phyloP scores from a whole-genome alignment of 2,797 vertebrate genomes.

The Pempheris klunzingeri region DNA sequence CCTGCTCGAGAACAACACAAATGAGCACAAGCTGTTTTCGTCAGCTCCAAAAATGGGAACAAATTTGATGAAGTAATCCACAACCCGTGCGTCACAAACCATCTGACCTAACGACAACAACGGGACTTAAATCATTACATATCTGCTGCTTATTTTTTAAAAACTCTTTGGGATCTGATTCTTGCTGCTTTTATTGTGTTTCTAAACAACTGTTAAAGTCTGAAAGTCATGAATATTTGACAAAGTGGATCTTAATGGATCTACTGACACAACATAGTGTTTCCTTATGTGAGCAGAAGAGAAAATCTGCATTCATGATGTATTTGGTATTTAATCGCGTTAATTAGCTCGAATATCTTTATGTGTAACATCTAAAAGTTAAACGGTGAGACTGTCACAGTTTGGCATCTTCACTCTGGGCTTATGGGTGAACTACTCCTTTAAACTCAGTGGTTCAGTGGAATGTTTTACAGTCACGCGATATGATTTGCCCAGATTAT shows the following conservation, averaged over 20 bases:
- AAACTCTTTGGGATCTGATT: too few species aligned
- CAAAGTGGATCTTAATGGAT: background rate
- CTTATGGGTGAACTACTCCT: conserved; percentile 4
- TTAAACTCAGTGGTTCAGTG: background rate
- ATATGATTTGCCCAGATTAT: conserved; percentile 5
- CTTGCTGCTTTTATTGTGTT: background rate
- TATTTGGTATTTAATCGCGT: background rate
- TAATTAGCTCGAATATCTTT: background rate
- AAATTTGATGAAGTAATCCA: background rate
- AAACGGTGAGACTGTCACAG: background rate
- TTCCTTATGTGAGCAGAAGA: background rate
- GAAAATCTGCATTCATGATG: background rate
- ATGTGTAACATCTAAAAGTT: background rate
- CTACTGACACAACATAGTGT: background rate
- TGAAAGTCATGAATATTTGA: background rate
- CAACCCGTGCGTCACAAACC: background rate
- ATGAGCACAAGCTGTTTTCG: background rate
- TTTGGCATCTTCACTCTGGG: background rate
- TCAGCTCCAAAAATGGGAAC: background rate
- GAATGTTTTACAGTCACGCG: background rate
- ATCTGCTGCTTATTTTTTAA: too few species aligned
- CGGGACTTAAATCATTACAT: too few species aligned
- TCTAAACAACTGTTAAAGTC: background rate
- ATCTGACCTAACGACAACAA: background rate
- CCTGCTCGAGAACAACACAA: background rate